Conservation (phyloP, 2,888 invertebrate species). For the Drosophila cyrtoloma region DNA sequence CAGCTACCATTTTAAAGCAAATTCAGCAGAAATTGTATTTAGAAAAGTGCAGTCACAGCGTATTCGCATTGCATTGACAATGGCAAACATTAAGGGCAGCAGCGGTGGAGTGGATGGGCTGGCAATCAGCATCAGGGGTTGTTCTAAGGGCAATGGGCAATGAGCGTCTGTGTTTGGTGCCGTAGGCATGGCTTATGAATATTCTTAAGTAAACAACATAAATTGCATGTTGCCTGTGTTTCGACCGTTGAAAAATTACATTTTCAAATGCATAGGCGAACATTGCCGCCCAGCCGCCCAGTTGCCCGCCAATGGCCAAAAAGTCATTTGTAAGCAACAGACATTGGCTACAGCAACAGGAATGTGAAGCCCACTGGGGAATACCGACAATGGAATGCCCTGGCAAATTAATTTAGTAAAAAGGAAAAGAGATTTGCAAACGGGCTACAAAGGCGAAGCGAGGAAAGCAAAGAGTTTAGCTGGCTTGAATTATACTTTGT, state of each 20-base stretch:
- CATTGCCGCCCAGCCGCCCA: conserved; percentile 8
- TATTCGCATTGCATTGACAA: conserved; percentile 64
- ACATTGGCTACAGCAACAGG: conserved; percentile 17
- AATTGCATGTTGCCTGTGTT: conserved; percentile 68
- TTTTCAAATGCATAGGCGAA: conserved; percentile 57
- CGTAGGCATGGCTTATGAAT: conserved; percentile 57
- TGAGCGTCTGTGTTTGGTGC: conserved; percentile 11
- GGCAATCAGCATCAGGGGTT: conserved; percentile 36
- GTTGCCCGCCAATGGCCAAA: conserved; percentile 29
- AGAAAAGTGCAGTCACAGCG: conserved; percentile 78
- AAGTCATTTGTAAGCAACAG: conserved; percentile 56
- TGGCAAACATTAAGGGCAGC: conserved; percentile 41
- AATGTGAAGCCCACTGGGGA: conserved; percentile 15
- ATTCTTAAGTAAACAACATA: conserved; percentile 77
- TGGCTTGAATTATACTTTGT: neutral
- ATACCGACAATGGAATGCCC: conserved; percentile 31
- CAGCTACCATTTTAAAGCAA: conserved; percentile 67
- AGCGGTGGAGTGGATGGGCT: neutral
- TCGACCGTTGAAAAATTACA: conserved; percentile 66
- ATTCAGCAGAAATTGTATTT: conserved; percentile 80
- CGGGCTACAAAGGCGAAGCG: neutral
- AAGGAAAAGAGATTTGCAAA: neutral
- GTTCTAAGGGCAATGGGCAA: neutral
- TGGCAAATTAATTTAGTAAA: conserved; percentile 7
- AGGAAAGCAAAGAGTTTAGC: neutral